Base-by-base conservation (phyloP, 1,140 invertebrate genomes). In the Trinorchestia longiramus region DNA sequence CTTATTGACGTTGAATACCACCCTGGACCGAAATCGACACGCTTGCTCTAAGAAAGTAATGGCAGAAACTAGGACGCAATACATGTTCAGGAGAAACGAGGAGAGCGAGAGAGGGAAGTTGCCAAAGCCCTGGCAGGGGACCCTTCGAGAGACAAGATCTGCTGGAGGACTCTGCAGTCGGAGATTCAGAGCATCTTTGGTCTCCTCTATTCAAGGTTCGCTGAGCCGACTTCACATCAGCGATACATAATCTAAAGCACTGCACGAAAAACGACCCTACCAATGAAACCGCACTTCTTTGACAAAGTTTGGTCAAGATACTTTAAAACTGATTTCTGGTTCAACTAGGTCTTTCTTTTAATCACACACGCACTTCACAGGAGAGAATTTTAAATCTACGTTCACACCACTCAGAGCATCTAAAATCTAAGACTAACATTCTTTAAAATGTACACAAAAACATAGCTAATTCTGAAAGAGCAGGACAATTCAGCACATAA, bases 71-170 rank as follows among this genome's bases (percentile, higher is more conserved):
- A 90, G n/a, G 8, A 28, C 88, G 23, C 41, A 17, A 8, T 8
- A 42, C n/a, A 11, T 90, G 88, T 90, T 90, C 8, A 90, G 41
- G 36, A 41, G 88, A 36, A 41, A 41, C 43, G n/a, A 43, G 3
- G 88, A 90, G 88, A 90, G 88, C n/a, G 88, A 43, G 88, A 90
- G 88, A 90, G 88, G 43, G 88, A 15, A 90, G 88, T 90, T 90
- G 88, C 88, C 88, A 90, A 90, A 90, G 88, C 88, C 88, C 88
- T 90, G 88, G 88, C 88, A 90, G n/a, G 88, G 88, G 88, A 90
- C 88, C 88, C 88, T 90, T 90, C 88, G 43, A 41, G 88, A 90
- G 88, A 90, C 43, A 90, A 90, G 88, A 90, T 42, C 88, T 42
- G 88, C 88, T 90, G 88, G 88, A 90, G 88, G 41, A 77, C 62